A percentile compares a stretch with the other conserved stretches of the same genome.
phyloP scores from a whole-genome alignment of 2,888 invertebrate species.

The Ommatoiulus sabulosus region DNA sequence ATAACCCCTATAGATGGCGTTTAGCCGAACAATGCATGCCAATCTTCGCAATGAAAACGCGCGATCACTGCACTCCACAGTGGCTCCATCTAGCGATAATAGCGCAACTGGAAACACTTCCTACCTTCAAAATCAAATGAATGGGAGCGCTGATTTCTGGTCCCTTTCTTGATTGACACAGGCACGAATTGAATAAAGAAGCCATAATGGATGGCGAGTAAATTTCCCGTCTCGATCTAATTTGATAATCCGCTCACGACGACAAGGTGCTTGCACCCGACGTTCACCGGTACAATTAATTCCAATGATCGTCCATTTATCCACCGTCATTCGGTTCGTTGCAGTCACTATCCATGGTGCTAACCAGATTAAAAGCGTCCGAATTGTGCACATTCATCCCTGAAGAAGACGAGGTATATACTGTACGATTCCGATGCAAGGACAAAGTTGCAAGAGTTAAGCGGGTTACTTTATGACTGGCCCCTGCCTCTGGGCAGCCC shows the following conservation, averaged over 20 bases:
- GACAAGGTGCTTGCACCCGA: background rate
- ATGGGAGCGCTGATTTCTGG: constrained; percentile 52
- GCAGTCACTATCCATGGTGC: background rate
- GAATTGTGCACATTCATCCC: background rate
- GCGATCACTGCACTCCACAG: too few relatives aligned
- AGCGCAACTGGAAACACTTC: background rate
- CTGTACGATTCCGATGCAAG: too few relatives aligned
- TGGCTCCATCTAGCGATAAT: too few relatives aligned
- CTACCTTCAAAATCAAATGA: constrained; percentile 51
- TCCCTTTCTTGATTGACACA: constrained; percentile 20
- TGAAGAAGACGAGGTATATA: background rate
- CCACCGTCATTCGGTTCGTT: background rate
- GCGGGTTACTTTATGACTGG: background rate
- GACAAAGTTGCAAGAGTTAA: background rate
- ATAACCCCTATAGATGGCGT: too few relatives aligned
- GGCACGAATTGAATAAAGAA: constrained; percentile 49
- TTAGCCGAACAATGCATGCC: too few relatives aligned
- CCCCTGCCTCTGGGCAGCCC: background rate
- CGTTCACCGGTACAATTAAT: background rate
- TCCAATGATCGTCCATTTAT: constrained; percentile 2
- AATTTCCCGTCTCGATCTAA: background rate
- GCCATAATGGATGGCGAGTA: constrained; percentile 7
- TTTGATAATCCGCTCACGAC: background rate
- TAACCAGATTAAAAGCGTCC: background rate
- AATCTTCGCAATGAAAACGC: too few relatives aligned